These are phyloP conservation scores for Pituophis catenifer DNA, from an alignment of 2,113 vertebrate species.

Conservation along the genomic window DNA sequence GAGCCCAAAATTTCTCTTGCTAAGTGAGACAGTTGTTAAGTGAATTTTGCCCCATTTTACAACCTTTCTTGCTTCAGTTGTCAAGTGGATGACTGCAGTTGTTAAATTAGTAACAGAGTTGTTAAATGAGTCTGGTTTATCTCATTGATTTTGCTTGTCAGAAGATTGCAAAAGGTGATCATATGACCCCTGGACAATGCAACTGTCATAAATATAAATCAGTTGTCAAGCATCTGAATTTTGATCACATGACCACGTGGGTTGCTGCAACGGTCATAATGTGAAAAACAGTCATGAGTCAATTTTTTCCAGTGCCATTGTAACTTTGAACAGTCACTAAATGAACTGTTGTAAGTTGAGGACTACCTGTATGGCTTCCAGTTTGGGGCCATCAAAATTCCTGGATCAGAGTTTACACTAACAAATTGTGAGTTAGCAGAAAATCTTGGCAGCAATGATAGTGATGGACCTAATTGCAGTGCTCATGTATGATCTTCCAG, in stretches of 20 bases:
- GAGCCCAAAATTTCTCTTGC: neutral
- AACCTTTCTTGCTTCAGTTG: neutral
- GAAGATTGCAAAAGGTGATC: neutral
- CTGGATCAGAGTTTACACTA: neutral
- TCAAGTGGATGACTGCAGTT: neutral
- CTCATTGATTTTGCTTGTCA: neutral
- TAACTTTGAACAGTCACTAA: neutral
- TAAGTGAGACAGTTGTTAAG: neutral
- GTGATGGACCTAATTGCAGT: neutral
- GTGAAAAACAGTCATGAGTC: neutral
- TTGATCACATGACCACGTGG: neutral
- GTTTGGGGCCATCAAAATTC: neutral
- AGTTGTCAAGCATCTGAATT: neutral
- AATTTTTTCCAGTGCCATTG: neutral
- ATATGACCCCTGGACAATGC: neutral
- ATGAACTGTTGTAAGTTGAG: neutral
- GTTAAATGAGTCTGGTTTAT: neutral
- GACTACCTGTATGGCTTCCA: neutral
- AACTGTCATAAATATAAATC: neutral
- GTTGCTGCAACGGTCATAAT: neutral
- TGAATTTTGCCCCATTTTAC: neutral
- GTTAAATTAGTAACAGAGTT: neutral
- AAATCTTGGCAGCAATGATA: neutral
- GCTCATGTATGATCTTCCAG: neutral
- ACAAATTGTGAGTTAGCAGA: neutral